Base-by-base conservation (phyloP, 2,113 vertebrate genomes). In the Nansenia antarctica region DNA sequence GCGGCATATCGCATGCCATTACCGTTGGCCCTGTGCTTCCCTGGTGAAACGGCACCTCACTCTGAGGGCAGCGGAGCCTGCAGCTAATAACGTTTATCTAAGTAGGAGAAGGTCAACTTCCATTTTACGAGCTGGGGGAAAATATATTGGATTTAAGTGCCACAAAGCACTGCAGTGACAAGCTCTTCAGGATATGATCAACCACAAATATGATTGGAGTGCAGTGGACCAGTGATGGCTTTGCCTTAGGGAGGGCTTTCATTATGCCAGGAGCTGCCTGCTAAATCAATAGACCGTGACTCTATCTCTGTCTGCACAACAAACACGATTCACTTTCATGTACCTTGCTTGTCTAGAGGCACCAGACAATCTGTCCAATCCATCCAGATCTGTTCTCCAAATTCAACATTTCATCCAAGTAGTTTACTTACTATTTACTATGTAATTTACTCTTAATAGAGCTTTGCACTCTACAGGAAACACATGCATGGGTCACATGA, bases 241-340 rank as follows among this genome's bases (percentile, higher is more conserved):
- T 70, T 55, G 78, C 80, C 85, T 85, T 73, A 74, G 77, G 83
- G 87, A 85, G 76, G 62, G 74, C 72, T 85, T 77, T 86, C 82
- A 88, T 90, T 88, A 88, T 81, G 76, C 79, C 49, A 71, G 76
- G 70, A 80, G 82, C 77, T 76, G 74, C 74, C 66, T 75, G 78
- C 83, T 87, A 73, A 89, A 88, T 84, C 88, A 88, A 85, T 85
- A 84, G 74, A 86, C 54, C 85, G 76, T 78, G 83, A 87, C 34
- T 64, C 76, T 58, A 70, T 63, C 73, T 42, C 76, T 79, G 76
- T 73, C 79, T 67, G 74, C 81, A 67, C 74, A 64, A 74, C 74
- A 79, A 80, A 79, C 74, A 77, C 20, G 61, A n/a, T 3, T 0
- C 30, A 71, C 72, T 73, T 67, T 52, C 76, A 62, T 81, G 70